Percentiles rank a stretch among this genome's conserved stretches.
These are phyloP conservation scores for Agrotis puta DNA, from an alignment of 2,888 invertebrate species.

Conservation along the genomic window DNA sequence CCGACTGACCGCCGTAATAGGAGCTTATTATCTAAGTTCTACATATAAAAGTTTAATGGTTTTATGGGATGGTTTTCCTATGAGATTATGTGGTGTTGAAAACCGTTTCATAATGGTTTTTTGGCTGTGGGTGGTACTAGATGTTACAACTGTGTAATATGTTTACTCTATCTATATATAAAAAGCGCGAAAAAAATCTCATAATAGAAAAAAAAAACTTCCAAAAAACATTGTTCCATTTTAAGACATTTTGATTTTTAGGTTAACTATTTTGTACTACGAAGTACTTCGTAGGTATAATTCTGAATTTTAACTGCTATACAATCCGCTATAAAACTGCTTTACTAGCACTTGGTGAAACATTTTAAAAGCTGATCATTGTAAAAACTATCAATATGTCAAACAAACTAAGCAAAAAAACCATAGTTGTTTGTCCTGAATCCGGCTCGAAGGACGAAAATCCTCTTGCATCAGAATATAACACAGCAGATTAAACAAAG, in stretches of 20 bases:
- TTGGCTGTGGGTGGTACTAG: neutral
- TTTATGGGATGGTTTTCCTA: constrained; percentile 26
- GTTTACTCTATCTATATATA: neutral
- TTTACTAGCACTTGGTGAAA: neutral
- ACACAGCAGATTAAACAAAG: neutral
- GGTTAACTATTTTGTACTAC: no score
- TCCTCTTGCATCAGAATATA: no score
- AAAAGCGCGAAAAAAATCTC: no score
- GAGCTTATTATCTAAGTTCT: constrained; percentile 70
- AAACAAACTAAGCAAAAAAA: no score
- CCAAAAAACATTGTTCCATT: no score
- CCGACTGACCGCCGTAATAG: constrained; percentile 71
- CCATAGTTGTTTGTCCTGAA: neutral
- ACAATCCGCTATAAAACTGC: no score
- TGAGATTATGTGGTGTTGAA: constrained; percentile 3
- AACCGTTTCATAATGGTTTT: neutral
- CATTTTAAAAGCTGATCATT: neutral
- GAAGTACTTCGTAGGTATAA: no score
- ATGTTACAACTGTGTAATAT: neutral
- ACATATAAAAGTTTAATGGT: constrained; percentile 56
- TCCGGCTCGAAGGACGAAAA: constrained; percentile 7
- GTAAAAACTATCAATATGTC: no score
- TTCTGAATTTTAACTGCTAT: no score
- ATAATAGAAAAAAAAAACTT: no score
- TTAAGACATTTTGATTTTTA: no score